A percentile compares a stretch with the other conserved stretches of the same genome.
These are phyloP conservation scores for Anthoptus insignis DNA, from an alignment of 2,888 invertebrate genomes.

Conservation along the genomic window DNA sequence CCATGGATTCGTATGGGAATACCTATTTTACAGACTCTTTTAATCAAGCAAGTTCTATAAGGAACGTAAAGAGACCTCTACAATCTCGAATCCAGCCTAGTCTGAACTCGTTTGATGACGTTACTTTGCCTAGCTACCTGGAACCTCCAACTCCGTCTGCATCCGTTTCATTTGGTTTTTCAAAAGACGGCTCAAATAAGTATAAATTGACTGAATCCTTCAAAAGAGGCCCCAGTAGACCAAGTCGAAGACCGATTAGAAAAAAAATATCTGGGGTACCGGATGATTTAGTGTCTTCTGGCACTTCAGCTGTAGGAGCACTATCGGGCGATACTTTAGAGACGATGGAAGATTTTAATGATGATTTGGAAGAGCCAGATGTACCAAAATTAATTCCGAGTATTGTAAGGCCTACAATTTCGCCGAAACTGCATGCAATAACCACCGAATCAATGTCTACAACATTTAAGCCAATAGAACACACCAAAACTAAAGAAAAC, in stretches of 20 bases:
- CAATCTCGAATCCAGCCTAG: conserved; percentile 59
- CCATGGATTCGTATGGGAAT: conserved; percentile 79
- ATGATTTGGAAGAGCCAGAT: conserved; percentile 66
- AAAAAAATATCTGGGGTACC: conserved; percentile 76
- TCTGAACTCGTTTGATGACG: conserved; percentile 62
- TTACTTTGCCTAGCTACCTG: conserved; percentile 78
- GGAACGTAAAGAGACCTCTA: conserved; percentile 72
- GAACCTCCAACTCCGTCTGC: conserved; percentile 81
- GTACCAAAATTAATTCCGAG: conserved; percentile 53
- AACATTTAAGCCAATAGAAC: conserved; percentile 56
- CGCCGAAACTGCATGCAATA: conserved; percentile 70
- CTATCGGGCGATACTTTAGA: conserved; percentile 63
- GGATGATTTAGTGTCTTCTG: conserved; percentile 77
- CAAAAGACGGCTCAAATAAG: conserved; percentile 69
- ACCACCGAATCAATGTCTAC: conserved; percentile 61
- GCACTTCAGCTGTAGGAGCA: conserved; percentile 73
- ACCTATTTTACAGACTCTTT: conserved; percentile 78
- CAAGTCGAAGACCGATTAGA: conserved; percentile 74
- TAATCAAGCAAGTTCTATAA: conserved; percentile 74
- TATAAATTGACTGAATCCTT: conserved; percentile 70
- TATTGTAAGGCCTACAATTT: conserved; percentile 64
- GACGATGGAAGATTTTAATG: conserved; percentile 69
- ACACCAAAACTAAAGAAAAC: conserved; percentile 58
- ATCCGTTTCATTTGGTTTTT: conserved; percentile 67
- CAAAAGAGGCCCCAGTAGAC: conserved; percentile 73